Conservation (phyloP, 2,888 invertebrate genomes). For the Volucella inflata region DNA sequence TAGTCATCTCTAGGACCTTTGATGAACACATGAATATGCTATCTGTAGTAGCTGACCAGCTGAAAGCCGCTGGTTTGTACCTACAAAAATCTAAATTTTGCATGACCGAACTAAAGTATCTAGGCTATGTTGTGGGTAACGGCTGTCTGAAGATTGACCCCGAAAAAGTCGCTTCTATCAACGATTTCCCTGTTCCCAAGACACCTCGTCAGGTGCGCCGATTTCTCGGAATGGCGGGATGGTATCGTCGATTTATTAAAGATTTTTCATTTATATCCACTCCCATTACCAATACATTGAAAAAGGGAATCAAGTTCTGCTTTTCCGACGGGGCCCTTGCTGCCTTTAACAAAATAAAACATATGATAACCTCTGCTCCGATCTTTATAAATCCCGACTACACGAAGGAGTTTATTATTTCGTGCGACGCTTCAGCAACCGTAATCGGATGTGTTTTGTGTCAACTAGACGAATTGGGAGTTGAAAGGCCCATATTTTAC, state of each 20-base stretch:
- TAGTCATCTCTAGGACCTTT: too few species aligned
- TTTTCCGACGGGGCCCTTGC: background rate
- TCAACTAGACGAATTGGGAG: background rate
- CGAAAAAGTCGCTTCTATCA: background rate
- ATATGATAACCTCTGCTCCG: background rate
- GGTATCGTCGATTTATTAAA: constrained; percentile 3
- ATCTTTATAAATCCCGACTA: background rate
- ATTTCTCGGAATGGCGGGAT: constrained; percentile 1
- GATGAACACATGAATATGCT: too few species aligned
- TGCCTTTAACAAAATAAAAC: background rate
- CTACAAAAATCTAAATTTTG: too few species aligned
- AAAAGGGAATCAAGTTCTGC: background rate
- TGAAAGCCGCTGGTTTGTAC: too few species aligned
- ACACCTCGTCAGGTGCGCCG: background rate
- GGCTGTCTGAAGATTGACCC: background rate
- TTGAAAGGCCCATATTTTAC: constrained; percentile 6
- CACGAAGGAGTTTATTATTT: background rate
- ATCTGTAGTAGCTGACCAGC: too few species aligned
- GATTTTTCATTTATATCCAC: background rate
- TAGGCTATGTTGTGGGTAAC: background rate
- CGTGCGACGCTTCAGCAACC: background rate
- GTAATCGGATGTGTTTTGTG: constrained; percentile 25
- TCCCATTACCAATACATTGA: background rate
- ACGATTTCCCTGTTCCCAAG: constrained; percentile 6
- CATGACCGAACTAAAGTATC: too few species aligned